These are phyloP conservation scores for Cyclopterus lumpus DNA, from an alignment of 2,797 vertebrate species.

Conservation along the genomic window DNA sequence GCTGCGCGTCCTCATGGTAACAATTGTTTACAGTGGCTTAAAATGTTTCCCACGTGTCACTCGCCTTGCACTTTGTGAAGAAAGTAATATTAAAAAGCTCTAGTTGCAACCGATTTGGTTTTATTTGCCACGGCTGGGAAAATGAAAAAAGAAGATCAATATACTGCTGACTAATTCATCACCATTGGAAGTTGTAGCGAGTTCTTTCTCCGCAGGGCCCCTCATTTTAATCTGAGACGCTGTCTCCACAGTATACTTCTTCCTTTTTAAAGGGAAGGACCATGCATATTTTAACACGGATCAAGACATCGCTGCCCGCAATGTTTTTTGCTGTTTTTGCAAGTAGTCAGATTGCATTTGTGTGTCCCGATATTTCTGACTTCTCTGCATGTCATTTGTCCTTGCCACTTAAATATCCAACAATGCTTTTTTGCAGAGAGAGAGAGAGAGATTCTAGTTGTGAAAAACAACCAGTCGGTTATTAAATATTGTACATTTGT, in stretches of 20 bases:
- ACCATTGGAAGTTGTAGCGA: neutral
- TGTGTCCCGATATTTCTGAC: too few species aligned
- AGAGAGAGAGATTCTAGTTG: too few species aligned
- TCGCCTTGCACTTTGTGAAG: neutral
- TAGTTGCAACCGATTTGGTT: neutral
- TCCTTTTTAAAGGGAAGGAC: slow-evolving; percentile 13
- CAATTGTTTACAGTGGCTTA: neutral
- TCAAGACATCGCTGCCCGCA: too few species aligned
- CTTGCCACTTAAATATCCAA: too few species aligned
- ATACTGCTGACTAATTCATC: slow-evolving; percentile 5
- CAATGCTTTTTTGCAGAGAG: too few species aligned
- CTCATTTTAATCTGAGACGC: neutral
- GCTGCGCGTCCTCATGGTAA: neutral
- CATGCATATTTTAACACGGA: slow-evolving; percentile 4
- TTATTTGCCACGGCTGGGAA: neutral
- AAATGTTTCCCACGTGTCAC: neutral
- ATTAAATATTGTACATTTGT: too few species aligned
- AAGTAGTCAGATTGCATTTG: too few species aligned
- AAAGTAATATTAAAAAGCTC: neutral
- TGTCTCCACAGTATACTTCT: neutral
- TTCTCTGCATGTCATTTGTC: too few species aligned
- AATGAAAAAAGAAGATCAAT: neutral
- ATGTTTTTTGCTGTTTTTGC: too few species aligned
- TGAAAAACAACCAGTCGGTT: too few species aligned
- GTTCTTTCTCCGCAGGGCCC: neutral